A percentile compares a stretch with the other conserved stretches of the same genome.
Evolutionary conservation across 2,888 invertebrate genomes (phyloP).

Genomic region (Augochlorella aurata): DNA sequence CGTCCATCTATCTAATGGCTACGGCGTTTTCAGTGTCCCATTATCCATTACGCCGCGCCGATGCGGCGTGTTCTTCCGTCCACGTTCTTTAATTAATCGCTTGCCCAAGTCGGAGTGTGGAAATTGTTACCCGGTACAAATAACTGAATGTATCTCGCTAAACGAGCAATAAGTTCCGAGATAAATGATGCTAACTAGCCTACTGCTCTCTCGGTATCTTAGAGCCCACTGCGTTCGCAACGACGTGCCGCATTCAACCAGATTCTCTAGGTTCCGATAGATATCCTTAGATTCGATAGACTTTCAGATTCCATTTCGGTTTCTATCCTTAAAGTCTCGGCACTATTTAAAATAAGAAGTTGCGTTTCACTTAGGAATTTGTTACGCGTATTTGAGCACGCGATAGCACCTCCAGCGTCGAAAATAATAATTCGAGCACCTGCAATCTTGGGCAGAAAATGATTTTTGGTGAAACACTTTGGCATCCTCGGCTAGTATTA

Average conservation of each 20-base stretch:
- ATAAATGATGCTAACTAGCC: slow-evolving; percentile 5
- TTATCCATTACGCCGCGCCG: slow-evolving; percentile 37
- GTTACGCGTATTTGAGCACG: too few species aligned
- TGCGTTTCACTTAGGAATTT: too few species aligned
- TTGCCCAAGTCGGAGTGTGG: not conserved
- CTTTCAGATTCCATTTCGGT: too few species aligned
- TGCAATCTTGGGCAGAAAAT: not conserved
- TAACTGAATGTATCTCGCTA: not conserved
- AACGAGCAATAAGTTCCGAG: slow-evolving; percentile 2
- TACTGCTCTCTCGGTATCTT: too few species aligned
- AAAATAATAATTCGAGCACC: not conserved
- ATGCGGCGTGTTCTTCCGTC: not conserved
- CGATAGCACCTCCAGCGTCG: not conserved
- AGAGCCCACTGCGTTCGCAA: too few species aligned
- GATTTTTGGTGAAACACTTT: not conserved
- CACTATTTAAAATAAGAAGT: too few species aligned
- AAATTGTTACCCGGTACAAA: slow-evolving; percentile 1
- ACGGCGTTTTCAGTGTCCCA: slow-evolving; percentile 31
- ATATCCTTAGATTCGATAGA: too few species aligned
- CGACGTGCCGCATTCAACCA: too few species aligned
- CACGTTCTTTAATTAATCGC: slow-evolving; percentile 14
- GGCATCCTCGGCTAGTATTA: not conserved
- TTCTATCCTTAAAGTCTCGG: too few species aligned
- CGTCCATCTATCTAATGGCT: slow-evolving; percentile 46
- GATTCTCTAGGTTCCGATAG: too few species aligned